Conservation (phyloP, 2,888 invertebrate species). For the Lasioglossum zephyrum region DNA sequence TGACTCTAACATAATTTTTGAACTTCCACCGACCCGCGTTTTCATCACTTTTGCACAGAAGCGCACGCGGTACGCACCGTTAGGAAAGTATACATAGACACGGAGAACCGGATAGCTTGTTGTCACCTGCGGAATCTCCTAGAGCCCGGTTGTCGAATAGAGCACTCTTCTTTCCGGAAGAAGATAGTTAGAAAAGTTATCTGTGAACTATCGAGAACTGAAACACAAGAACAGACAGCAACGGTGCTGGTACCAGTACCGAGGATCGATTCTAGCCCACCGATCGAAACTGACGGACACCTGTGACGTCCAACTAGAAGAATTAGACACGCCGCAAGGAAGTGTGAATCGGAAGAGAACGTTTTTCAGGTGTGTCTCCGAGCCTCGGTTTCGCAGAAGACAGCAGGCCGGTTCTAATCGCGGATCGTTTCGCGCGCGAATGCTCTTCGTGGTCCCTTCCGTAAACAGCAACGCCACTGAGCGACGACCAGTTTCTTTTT, state of each 20-base stretch:
- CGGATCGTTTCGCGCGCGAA: neutral
- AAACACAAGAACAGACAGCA: too few species aligned
- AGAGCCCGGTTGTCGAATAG: neutral
- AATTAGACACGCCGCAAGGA: neutral
- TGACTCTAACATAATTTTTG: slow-evolving; percentile 75
- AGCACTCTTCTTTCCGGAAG: neutral
- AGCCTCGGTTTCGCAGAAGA: neutral
- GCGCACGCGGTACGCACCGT: slow-evolving; percentile 72
- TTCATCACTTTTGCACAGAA: slow-evolving; percentile 79
- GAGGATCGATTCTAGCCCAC: neutral
- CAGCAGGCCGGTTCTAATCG: neutral
- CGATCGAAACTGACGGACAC: neutral
- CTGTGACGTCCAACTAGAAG: neutral
- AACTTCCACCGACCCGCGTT: slow-evolving; percentile 72
- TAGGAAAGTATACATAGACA: slow-evolving; percentile 3
- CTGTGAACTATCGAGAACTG: neutral
- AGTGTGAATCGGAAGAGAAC: neutral
- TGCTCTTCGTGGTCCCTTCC: neutral
- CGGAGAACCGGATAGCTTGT: neutral
- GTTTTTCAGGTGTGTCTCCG: neutral
- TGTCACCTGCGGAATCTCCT: neutral
- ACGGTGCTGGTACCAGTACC: neutral
- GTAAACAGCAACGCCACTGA: neutral
- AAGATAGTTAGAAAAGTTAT: neutral
- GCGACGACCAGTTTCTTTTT: neutral